Evolutionary conservation across 1,140 invertebrate species (phyloP), one percentile per base, ranked within the genome.

Genomic region (Neuroterus valhalla): DNA sequence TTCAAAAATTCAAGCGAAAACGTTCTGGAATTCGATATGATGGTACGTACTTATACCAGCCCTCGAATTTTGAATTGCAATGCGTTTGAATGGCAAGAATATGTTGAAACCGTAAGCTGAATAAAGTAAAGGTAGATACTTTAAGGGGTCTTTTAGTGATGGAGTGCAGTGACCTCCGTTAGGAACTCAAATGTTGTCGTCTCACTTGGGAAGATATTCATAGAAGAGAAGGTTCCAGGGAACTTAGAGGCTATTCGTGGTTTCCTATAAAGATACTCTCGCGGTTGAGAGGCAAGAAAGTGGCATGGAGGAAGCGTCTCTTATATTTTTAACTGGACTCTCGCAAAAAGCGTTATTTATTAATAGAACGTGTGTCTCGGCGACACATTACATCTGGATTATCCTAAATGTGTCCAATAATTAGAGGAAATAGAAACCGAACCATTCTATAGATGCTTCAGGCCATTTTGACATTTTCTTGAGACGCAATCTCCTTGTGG

Each of bases 201-300:
- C 76, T 71, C 70, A 66, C 70, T 78, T 72, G 48, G 50, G 50
- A 73, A 68, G 77, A 81, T 81, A 81, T 81, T 78, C 77, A 78
- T 81, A 78, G 79, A 77, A 71, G 74, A 73, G 71, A 74, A 68
- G 71, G 69, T 43, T 81, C 77, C 80, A 72, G 52, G 75, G 80
- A 81, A 81, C 72, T 73, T 74, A 77, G 75, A 75, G 74, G 78
- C 80, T 81, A 81, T 81, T 81, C 79, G 79, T 77, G 79, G 79
- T 81, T 81, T 74, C 75, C 79, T 77, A 78, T 81, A 81, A 81
- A 78, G 74, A 77, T 77, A 78, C 50, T 38, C 71, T 68, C 68
- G 70, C 71, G 66, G 72, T 73, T 71, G 76, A 76, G 76, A 74
- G 45, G 50, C 74, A 68, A 42, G 71, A 66, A 69, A 74, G 75